A percentile compares a stretch with the other conserved stretches of the same genome.
Conservation (phyloP, 2,888 invertebrate species). For the Gibbula magus region DNA sequence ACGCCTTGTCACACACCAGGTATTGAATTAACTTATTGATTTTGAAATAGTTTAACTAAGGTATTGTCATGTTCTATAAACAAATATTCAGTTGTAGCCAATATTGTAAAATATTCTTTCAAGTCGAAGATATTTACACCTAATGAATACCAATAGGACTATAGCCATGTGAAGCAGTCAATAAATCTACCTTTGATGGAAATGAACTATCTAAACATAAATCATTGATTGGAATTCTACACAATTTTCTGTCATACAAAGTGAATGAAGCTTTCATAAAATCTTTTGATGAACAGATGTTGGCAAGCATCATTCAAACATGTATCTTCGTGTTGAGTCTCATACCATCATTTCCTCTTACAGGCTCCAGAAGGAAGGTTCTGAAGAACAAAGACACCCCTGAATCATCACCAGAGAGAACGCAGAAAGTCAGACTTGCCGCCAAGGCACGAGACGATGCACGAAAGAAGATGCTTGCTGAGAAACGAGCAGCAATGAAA, state of each 20-base stretch:
- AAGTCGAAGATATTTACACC: too few species aligned
- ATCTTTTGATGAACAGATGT: background rate
- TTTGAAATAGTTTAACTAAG: too few species aligned
- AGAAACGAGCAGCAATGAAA: conserved; percentile 79
- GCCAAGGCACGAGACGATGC: conserved; percentile 78
- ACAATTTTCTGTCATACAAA: background rate
- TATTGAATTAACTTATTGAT: conserved; percentile 25
- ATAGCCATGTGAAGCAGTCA: too few species aligned
- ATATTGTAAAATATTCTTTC: too few species aligned
- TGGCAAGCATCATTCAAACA: background rate
- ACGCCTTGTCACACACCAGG: conserved; percentile 69
- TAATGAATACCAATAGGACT: too few species aligned
- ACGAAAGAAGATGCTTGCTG: conserved; percentile 87
- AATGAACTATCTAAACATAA: background rate
- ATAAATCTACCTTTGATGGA: too few species aligned
- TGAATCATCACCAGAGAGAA: conserved; percentile 65
- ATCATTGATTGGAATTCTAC: background rate
- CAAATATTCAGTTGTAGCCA: too few species aligned
- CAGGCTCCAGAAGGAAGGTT: conserved; percentile 61
- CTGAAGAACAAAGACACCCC: conserved; percentile 62
- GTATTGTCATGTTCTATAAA: too few species aligned
- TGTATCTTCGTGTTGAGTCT: background rate
- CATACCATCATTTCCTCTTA: background rate
- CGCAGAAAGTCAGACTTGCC: conserved; percentile 66
- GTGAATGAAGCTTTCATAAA: background rate